Evolutionary conservation across 2,888 invertebrate genomes (phyloP).

Genomic region (Dichetophora obliterata): DNA sequence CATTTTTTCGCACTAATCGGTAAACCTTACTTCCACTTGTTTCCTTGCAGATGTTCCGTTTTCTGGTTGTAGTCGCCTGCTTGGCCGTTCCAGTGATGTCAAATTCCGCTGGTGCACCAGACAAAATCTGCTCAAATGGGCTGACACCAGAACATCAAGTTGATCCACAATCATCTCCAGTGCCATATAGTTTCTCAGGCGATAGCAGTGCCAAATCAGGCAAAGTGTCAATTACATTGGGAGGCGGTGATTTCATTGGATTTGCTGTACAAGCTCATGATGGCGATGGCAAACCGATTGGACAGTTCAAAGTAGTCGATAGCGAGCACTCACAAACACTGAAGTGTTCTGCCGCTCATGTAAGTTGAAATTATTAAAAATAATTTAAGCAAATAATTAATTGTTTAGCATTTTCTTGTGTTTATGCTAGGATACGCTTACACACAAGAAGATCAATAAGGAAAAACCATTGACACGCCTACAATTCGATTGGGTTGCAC

Average conservation of each 20-base stretch:
- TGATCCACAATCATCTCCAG: conserved; percentile 71
- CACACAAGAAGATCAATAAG: conserved; percentile 75
- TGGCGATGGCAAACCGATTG: conserved; percentile 74
- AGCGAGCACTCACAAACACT: conserved; percentile 67
- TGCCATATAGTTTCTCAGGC: conserved; percentile 74
- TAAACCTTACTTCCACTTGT: conserved; percentile 6
- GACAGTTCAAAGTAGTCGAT: conserved; percentile 73
- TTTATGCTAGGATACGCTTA: conserved; percentile 76
- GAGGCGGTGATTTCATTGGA: conserved; percentile 73
- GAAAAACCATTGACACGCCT: conserved; percentile 73
- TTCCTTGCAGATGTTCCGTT: conserved; percentile 57
- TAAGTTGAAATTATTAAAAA: conserved; percentile 47
- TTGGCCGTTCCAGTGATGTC: conserved; percentile 60
- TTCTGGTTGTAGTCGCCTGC: conserved; percentile 55
- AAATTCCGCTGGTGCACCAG: conserved; percentile 77
- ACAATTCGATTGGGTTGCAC: conserved; percentile 77
- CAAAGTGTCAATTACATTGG: conserved; percentile 70
- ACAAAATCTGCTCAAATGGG: conserved; percentile 74
- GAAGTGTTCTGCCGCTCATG: conserved; percentile 59
- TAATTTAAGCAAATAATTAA: not conserved
- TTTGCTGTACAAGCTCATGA: conserved; percentile 77
- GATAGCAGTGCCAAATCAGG: conserved; percentile 68
- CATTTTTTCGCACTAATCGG: too few species aligned
- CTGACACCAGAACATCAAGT: conserved; percentile 79
- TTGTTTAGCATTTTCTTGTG: not conserved